phyloP scores from a whole-genome alignment of 2,797 vertebrate species.

The Pipistrellus kuhlii region DNA sequence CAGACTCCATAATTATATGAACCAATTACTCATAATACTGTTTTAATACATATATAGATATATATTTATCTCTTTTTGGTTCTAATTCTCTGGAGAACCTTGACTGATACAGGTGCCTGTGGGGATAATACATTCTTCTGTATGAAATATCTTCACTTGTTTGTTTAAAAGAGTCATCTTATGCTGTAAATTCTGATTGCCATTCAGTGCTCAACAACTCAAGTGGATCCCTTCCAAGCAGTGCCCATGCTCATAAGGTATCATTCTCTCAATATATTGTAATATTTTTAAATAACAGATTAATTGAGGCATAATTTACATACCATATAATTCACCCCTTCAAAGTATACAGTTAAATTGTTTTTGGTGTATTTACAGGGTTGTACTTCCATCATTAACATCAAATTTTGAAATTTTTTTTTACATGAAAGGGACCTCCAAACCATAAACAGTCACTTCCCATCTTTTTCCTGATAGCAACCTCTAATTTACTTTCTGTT shows the following conservation, averaged over 20 bases:
- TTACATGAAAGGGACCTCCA: background rate
- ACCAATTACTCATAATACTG: background rate
- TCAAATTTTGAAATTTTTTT: background rate
- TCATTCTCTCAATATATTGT: background rate
- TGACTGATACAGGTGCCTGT: background rate
- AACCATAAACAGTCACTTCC: background rate
- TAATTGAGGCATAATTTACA: background rate
- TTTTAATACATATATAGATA: background rate
- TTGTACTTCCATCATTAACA: background rate
- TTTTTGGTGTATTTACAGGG: background rate
- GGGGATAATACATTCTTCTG: background rate
- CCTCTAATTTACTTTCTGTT: background rate
- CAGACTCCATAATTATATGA: background rate
- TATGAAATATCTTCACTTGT: background rate
- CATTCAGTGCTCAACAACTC: background rate
- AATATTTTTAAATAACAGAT: background rate
- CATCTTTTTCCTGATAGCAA: background rate
- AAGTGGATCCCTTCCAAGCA: background rate
- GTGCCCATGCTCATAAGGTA: background rate
- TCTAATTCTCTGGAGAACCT: background rate
- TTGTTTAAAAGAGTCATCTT: background rate
- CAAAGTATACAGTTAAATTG: background rate
- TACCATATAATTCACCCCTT: background rate
- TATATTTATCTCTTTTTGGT: background rate
- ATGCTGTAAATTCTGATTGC: background rate